Evolutionary conservation across 2,113 vertebrate species (phyloP).

Genomic region (Okapia johnstoni): DNA sequence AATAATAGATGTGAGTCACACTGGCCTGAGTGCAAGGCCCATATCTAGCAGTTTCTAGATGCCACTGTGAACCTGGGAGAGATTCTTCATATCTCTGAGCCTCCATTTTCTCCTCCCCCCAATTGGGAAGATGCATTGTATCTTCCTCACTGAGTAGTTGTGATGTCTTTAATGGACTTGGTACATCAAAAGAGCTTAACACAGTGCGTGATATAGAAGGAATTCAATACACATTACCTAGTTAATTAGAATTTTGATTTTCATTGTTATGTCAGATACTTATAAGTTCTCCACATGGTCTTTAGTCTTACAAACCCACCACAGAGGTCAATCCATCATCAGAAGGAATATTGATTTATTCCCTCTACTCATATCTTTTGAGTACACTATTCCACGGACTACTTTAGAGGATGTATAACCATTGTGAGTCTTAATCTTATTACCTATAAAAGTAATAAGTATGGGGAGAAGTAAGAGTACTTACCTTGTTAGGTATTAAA

Average conservation of each 20-base stretch:
- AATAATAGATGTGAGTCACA: background rate
- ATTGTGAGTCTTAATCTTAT: background rate
- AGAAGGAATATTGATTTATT: background rate
- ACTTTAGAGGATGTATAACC: background rate
- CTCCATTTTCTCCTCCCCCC: accelerated
- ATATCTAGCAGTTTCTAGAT: background rate
- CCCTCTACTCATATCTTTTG: background rate
- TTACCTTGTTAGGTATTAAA: too few species aligned
- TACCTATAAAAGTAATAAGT: background rate
- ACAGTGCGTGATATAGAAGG: background rate
- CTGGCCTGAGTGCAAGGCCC: too few species aligned
- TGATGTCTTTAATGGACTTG: background rate
- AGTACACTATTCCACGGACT: background rate
- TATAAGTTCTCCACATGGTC: background rate
- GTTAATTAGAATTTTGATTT: background rate
- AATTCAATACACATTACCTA: background rate
- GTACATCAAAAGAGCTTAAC: background rate
- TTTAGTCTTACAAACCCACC: background rate
- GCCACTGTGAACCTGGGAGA: background rate
- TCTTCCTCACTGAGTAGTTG: background rate
- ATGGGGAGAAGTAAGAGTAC: accelerated
- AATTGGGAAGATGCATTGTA: background rate
- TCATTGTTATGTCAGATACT: too few species aligned
- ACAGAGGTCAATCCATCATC: background rate
- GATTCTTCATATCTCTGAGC: background rate